Base-by-base conservation (phyloP, 2,113 vertebrate species). In the Corythornis cristatus region DNA sequence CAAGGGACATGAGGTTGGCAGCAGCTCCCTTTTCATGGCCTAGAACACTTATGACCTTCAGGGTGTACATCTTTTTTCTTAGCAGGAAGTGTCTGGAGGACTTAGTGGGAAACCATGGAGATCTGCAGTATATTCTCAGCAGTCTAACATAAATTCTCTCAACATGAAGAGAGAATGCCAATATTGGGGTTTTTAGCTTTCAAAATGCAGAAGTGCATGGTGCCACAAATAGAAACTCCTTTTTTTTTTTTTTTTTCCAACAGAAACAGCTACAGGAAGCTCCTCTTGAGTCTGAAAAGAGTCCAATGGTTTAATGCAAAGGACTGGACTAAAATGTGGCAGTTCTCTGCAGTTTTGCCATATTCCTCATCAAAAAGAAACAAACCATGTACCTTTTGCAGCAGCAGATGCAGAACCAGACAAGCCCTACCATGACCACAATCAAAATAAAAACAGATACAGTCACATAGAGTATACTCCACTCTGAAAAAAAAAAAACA, bases 391-490 rank as follows among this genome's bases (percentile, higher is more conserved):
- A 99, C 99, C 98, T 99, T 97, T 95, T 98, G 97, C 98, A 99
- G 98, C 98, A 99, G 97, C 98, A 98, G 96, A 98, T 84, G 85
- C 98, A 98, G 81, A 98, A 96, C 98, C 99, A 99, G 77, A 96
- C 94, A 68, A 98, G 37, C 1, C 94, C 97, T 89, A 98, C 97
- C 20, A 97, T 67, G 48, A 98, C 65, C 90, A 98, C 91, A 29
- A 98, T 70, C 19, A 98, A 96, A 70, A 98, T 77, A 58, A 99
- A 97, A 86, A 95, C 94, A 96, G 97, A 96, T 18, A 98, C 89
- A 35, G 97, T 96, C 86, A 99, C 98, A 35, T 98, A 99, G 73
- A 99, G 97, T n/a, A 99, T 92, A 53, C 98, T 98, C 99, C 99
- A 99, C 75, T 99, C 99, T 99, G 97, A 96, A 89, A 88, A 81